These are phyloP conservation scores for Acinonyx jubatus DNA, from an alignment of 2,113 vertebrate genomes.

Conservation along the genomic window DNA sequence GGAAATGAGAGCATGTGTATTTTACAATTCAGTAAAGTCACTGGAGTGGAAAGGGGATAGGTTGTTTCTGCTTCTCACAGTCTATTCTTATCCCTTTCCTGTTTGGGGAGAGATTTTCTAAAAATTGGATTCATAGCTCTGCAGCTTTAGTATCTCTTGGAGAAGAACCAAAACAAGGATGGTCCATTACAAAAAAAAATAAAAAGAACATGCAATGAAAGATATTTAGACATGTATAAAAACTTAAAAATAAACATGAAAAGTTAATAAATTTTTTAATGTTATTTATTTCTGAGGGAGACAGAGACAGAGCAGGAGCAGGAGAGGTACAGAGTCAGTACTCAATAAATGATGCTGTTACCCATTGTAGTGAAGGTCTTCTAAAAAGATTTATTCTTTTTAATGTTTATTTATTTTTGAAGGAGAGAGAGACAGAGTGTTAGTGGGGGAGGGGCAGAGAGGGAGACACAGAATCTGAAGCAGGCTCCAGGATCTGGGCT, in stretches of 20 bases:
- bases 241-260: neutral
- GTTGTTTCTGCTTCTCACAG: neutral
- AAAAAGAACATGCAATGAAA: neutral
- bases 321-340: no score
- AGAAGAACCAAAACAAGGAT: neutral
- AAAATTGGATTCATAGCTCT: neutral
- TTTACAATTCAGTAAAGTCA: constrained; percentile 43
- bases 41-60: neutral
- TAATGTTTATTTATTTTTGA: no score
- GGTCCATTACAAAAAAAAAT: neutral
- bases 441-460: no score
- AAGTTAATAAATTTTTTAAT: neutral
- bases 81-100: neutral
- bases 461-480: no score
- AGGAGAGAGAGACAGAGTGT: no score
- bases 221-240: neutral
- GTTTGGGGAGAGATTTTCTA: neutral
- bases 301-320: no score
- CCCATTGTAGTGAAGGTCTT: no score
- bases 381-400: no score
- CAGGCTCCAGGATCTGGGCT: no score
- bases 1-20: neutral
- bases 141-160: neutral
- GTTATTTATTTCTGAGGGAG: no score
- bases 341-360: no score